Conservation (phyloP, 2,797 vertebrate genomes). For the Tangara arthus region DNA sequence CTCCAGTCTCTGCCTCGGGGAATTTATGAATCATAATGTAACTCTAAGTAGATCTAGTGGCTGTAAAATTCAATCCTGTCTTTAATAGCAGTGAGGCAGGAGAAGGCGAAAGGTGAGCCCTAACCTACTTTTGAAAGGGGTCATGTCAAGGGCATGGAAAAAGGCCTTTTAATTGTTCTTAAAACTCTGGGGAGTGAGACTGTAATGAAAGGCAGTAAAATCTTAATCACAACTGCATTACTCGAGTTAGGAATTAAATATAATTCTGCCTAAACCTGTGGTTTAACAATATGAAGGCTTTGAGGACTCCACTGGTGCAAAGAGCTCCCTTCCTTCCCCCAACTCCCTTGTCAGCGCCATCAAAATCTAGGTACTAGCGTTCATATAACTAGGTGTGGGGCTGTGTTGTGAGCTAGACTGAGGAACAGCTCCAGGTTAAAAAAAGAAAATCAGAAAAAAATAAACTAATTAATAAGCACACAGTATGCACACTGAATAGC, state of each 20-base stretch:
- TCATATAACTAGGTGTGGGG: not conserved
- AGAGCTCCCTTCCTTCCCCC: not conserved
- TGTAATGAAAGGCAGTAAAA: conserved; percentile 42
- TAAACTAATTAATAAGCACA: conserved; percentile 16
- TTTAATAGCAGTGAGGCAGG: conserved; percentile 48
- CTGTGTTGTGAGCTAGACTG: not conserved
- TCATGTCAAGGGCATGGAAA: conserved; percentile 51
- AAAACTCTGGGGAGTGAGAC: not conserved
- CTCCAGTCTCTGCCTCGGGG: conserved; percentile 22
- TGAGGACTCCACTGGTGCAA: not conserved
- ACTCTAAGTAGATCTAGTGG: conserved; percentile 46
- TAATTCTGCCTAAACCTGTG: not conserved
- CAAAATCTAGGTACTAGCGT: not conserved
- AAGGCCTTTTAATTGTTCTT: conserved; percentile 47
- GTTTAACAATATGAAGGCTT: not conserved
- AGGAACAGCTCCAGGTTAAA: not conserved
- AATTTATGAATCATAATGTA: conserved; percentile 58
- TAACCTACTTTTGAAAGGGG: conserved; percentile 56
- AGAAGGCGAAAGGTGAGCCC: conserved; percentile 49
- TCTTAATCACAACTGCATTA: conserved; percentile 3
- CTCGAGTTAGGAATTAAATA: conserved; percentile 5
- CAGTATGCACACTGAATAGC: not conserved
- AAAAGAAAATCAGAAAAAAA: not conserved
- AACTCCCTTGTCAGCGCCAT: not conserved
- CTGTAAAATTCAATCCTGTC: conserved; percentile 56